Conservation (phyloP, 2,888 invertebrate genomes). For the Lepetodrilus schrolli region DNA sequence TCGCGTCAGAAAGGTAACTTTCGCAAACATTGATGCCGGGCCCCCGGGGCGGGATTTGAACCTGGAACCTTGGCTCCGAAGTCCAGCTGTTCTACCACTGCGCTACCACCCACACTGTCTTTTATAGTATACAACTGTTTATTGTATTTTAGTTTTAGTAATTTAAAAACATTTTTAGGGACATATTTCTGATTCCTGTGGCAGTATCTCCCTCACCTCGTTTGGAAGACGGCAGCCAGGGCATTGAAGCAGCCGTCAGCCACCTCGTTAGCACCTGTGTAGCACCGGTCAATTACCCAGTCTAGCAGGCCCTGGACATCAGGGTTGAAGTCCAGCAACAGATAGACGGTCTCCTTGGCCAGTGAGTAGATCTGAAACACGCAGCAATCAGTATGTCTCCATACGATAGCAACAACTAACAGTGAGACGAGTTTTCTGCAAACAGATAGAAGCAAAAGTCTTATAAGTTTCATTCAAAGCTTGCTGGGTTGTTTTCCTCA, state of each 20-base stretch:
- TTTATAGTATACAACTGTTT: not conserved
- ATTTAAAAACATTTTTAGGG: too few relatives aligned
- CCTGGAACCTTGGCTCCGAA: too few relatives aligned
- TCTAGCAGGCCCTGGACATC: conserved; percentile 82
- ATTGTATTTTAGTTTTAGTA: too few relatives aligned
- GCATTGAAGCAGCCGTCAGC: conserved; percentile 98
- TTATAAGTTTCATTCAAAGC: too few relatives aligned
- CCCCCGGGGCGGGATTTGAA: too few relatives aligned
- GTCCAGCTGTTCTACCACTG: not conserved
- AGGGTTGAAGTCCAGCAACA: conserved; percentile 89
- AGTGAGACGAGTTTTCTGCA: too few relatives aligned
- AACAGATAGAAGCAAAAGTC: too few relatives aligned
- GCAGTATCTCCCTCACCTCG: conserved; percentile 82
- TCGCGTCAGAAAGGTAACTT: too few relatives aligned
- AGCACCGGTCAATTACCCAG: conserved; percentile 98
- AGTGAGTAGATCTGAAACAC: conserved; percentile 87
- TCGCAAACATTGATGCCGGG: too few relatives aligned
- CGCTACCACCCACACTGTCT: not conserved
- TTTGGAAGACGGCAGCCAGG: conserved; percentile 95
- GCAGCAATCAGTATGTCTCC: not conserved
- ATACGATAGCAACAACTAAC: too few relatives aligned
- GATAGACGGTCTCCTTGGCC: conserved; percentile 93
- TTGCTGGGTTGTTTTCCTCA: too few relatives aligned
- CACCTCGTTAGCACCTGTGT: conserved; percentile 90
- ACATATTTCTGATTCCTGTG: not conserved